These are phyloP conservation scores for Heterocephalus glaber DNA, from an alignment of 2,113 vertebrate species.

Conservation along the genomic window DNA sequence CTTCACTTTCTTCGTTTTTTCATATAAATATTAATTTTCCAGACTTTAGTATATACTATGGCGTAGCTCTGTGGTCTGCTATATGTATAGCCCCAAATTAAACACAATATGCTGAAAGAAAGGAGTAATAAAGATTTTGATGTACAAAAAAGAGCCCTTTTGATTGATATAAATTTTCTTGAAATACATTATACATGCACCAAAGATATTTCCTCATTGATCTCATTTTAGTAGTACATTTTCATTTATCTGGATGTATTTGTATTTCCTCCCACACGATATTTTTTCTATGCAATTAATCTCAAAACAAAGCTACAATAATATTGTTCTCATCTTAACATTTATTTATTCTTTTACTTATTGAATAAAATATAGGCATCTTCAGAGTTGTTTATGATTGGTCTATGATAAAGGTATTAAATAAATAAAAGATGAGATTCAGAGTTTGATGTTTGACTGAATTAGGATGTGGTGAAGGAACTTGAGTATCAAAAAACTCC, in stretches of 20 bases:
- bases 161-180: neutral
- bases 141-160: neutral
- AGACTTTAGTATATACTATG: neutral
- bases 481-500: neutral
- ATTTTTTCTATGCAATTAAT: neutral
- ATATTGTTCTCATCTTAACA: neutral
- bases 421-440: constrained; percentile 1
- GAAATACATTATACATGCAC: neutral
- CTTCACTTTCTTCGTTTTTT: neutral
- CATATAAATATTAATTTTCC: neutral
- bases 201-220: neutral
- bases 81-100: neutral
- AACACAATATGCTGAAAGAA: neutral
- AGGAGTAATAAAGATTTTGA: neutral
- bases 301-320: neutral
- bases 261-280: neutral
- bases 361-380: constrained; percentile 39
- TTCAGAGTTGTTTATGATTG: neutral
- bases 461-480: neutral
- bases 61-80: neutral
- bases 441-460: neutral
- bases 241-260: neutral
- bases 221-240: neutral
- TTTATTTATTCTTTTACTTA: constrained; percentile 4
- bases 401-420: neutral